These are phyloP conservation scores for Anoura caudifer DNA, from an alignment of 2,113 vertebrate genomes.

Conservation along the genomic window DNA sequence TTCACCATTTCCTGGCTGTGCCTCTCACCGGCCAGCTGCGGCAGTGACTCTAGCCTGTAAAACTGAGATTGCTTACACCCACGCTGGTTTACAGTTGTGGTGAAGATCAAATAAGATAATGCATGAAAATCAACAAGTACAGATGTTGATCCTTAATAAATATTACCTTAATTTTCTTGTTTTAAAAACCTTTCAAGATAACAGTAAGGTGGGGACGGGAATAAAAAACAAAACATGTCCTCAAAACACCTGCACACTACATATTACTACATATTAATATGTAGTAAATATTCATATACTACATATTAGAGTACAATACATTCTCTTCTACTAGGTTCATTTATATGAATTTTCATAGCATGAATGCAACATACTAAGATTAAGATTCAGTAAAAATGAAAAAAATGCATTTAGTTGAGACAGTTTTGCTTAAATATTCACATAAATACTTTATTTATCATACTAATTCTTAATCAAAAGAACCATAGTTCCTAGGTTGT, in stretches of 20 bases:
- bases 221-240: background rate
- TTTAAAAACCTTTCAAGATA: background rate
- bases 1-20: background rate
- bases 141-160: background rate
- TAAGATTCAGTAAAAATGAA: background rate
- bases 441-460: background rate
- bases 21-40: background rate
- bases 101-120: background rate
- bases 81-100: background rate
- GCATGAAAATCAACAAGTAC: background rate
- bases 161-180: background rate
- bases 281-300: background rate
- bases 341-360: background rate
- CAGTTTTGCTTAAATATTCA: slow-evolving; percentile 9
- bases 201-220: background rate
- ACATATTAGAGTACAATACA: background rate
- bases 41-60: background rate
- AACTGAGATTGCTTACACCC: background rate
- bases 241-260: background rate
- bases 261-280: too few relatives aligned
- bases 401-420: background rate
- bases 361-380: background rate
- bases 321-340: background rate
- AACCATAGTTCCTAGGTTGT: slow-evolving; percentile 30
- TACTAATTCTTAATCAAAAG: background rate